phyloP scores from a whole-genome alignment of 2,888 invertebrate species.

The Buathra laborator region DNA sequence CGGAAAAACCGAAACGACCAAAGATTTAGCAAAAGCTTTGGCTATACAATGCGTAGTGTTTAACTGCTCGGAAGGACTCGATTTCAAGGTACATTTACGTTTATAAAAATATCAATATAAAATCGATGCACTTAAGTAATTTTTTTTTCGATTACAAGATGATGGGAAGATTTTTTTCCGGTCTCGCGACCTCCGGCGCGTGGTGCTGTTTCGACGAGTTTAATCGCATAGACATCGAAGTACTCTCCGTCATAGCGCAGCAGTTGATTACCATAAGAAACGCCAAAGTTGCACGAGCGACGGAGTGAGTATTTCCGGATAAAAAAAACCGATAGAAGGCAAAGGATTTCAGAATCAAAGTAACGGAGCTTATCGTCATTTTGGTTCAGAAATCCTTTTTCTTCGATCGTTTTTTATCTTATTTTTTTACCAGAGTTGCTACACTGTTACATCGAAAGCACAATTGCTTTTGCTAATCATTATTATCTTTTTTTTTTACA shows the following conservation, averaged over 20 bases:
- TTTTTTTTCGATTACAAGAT: constrained; percentile 85
- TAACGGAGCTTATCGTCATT: too few relatives aligned
- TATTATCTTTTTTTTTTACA: constrained; percentile 78
- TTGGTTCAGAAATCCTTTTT: not conserved
- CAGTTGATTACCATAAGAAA: constrained; percentile 95
- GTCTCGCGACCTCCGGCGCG: constrained; percentile 95
- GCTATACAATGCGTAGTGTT: constrained; percentile 97
- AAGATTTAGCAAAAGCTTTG: constrained; percentile 94
- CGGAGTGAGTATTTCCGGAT: constrained; percentile 83
- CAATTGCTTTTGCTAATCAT: not conserved
- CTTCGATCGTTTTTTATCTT: too few relatives aligned
- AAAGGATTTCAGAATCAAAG: too few relatives aligned
- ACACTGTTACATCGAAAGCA: not conserved
- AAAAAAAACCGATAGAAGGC: too few relatives aligned
- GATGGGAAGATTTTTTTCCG: constrained; percentile 97
- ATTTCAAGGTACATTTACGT: constrained; percentile 85
- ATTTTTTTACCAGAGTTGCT: too few relatives aligned
- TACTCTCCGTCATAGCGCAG: constrained; percentile 95
- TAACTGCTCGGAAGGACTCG: constrained; percentile 94
- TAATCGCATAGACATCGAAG: constrained; percentile 96
- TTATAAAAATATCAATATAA: not conserved
- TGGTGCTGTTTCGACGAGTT: constrained; percentile 98
- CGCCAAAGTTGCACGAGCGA: constrained; percentile 90
- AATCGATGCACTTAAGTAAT: not conserved
- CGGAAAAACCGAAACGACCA: constrained; percentile 96